Evolutionary conservation across 1,140 invertebrate species (phyloP).

Genomic region (Lasioglossum baleicum): DNA sequence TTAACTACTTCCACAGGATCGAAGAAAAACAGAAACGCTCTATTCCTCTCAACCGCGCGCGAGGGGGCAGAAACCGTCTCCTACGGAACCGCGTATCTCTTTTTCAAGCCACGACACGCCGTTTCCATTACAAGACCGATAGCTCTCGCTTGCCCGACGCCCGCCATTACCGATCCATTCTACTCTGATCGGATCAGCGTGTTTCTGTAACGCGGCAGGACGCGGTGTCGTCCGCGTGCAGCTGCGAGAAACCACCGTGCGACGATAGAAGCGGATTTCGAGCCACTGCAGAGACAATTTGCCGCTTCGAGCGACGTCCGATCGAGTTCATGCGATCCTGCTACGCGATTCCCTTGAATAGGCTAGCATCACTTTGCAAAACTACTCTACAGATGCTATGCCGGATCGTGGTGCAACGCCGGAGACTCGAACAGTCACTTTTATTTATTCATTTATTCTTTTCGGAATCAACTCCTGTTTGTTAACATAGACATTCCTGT

Average conservation of each 20-base stretch:
- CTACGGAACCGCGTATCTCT: conserved; percentile 33
- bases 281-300: not conserved
- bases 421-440: too few relatives aligned
- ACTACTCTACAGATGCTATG: too few relatives aligned
- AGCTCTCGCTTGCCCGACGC: conserved; percentile 54
- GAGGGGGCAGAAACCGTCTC: conserved; percentile 47
- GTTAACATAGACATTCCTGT: too few relatives aligned
- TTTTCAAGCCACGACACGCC: conserved; percentile 57
- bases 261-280: not conserved
- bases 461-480: too few relatives aligned
- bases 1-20: conserved; percentile 74
- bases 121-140: conserved; percentile 76
- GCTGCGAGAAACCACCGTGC: too few relatives aligned
- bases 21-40: conserved; percentile 74
- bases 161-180: conserved; percentile 73
- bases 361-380: too few relatives aligned
- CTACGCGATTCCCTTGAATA: too few relatives aligned
- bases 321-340: not conserved
- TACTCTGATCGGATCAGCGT: conserved; percentile 49
- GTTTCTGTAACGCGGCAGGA: not conserved
- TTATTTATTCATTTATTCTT: too few relatives aligned
- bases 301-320: not conserved
- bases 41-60: conserved; percentile 1
- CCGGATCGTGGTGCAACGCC: too few relatives aligned
- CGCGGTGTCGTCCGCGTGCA: not conserved